phyloP scores from a whole-genome alignment of 2,888 invertebrate species.

The Hypercompe scribonia region DNA sequence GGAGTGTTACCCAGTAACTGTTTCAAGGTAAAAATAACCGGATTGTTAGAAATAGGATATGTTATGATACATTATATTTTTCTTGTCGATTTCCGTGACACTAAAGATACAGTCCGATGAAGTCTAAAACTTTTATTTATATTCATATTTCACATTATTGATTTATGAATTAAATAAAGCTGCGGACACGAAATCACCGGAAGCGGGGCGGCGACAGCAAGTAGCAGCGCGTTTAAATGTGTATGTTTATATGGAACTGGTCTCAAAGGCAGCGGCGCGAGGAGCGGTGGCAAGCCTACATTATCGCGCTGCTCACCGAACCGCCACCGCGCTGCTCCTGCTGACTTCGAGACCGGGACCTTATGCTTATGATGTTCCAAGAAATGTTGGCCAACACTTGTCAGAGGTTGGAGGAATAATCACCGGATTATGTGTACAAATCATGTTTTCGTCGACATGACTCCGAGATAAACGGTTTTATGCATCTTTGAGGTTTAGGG shows the following conservation, averaged over 20 bases:
- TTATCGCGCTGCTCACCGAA: too few species aligned
- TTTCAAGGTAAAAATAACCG: constrained; percentile 34
- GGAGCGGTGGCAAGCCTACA: too few species aligned
- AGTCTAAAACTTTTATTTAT: neutral
- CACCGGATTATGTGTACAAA: neutral
- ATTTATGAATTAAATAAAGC: too few species aligned
- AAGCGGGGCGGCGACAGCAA: too few species aligned
- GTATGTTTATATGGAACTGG: too few species aligned
- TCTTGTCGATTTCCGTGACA: neutral
- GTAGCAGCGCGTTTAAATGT: too few species aligned
- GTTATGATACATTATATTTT: neutral
- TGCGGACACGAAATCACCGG: too few species aligned
- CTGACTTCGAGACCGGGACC: too few species aligned
- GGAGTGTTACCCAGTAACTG: constrained; percentile 11
- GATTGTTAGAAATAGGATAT: constrained; percentile 11
- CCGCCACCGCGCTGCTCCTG: too few species aligned
- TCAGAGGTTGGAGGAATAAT: neutral
- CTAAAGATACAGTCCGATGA: neutral
- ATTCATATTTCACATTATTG: neutral
- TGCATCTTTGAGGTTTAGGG: neutral
- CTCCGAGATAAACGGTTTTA: neutral
- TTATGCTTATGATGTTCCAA: neutral
- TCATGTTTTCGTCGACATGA: neutral
- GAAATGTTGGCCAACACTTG: neutral
- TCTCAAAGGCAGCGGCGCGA: too few species aligned